Conservation (phyloP, 1,140 invertebrate genomes). For the Drosophila persimilis region DNA sequence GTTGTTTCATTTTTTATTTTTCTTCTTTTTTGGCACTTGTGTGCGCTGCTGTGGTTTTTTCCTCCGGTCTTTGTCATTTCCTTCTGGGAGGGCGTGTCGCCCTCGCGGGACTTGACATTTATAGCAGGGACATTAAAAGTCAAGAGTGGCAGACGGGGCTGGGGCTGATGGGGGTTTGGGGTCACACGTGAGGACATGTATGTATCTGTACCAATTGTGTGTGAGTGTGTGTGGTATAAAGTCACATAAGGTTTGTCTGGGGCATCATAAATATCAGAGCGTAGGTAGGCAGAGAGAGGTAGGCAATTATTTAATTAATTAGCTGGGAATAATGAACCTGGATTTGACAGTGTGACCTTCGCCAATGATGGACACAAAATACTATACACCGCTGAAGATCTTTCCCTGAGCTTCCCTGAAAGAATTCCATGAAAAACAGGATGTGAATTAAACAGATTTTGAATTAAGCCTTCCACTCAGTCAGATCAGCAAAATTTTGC, state of each 20-base stretch:
- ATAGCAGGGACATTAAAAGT: slow-evolving; percentile 61
- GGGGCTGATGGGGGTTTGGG: slow-evolving; percentile 27
- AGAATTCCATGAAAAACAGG: too few species aligned
- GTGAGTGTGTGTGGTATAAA: slow-evolving; percentile 31
- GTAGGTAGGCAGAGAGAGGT: not conserved
- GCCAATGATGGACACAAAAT: too few species aligned
- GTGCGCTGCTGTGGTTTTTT: slow-evolving; percentile 40
- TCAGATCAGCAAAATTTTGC: too few species aligned
- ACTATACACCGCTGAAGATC: too few species aligned
- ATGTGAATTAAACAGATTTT: too few species aligned
- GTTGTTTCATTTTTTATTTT: slow-evolving; percentile 9
- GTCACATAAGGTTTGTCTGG: slow-evolving; percentile 36
- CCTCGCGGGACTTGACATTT: slow-evolving; percentile 58
- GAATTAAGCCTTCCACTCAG: too few species aligned
- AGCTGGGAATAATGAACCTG: not conserved
- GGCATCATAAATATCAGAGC: slow-evolving; percentile 5
- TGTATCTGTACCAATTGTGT: slow-evolving; percentile 9
- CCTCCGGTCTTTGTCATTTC: slow-evolving; percentile 36
- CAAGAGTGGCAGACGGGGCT: slow-evolving; percentile 50
- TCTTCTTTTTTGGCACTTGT: slow-evolving; percentile 34
- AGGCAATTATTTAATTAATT: slow-evolving; percentile 12
- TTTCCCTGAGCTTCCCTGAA: too few species aligned
- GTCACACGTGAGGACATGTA: slow-evolving; percentile 31
- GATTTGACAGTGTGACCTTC: too few species aligned
- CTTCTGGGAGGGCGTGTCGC: slow-evolving; percentile 22